Evolutionary conservation across 2,797 vertebrate genomes (phyloP), one percentile per base, ranked within the genome.

Genomic region (Manis crassicaudata): DNA sequence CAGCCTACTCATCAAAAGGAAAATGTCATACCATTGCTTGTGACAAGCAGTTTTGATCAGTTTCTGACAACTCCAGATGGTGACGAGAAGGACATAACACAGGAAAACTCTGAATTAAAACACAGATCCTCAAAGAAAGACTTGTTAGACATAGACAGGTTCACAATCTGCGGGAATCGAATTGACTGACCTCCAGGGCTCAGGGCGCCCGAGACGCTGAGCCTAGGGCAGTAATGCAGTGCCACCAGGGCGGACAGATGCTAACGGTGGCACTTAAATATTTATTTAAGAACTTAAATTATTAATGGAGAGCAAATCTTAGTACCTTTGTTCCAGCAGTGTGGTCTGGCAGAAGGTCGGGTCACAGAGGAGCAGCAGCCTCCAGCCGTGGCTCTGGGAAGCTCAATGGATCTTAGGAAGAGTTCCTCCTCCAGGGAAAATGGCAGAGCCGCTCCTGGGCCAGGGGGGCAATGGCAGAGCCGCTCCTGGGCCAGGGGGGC

Each of bases 151-250:
- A 99, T 99, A 96, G 99, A 99, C 98, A 99, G 99, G 97, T 99
- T 99, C 98, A 99, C 99, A 25, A 99, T 99, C 98, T 99, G 99
- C 73, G 99, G 99, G 87, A 99, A 99, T 98, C 99, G 99, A 94
- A 99, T 99, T 90, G 99, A 99, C 98, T 99, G 98, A 99, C 25
- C 1, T 89, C 90, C 43, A 93, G 16, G 37, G 89, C 97, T 94
- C 86, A 35, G 58, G 91, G 96, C 97, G 98, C 97, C 97, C 76
- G 96, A 86, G 94, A 97, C 95, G 97, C 97, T 89, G 94, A 96
- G 97, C 97, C 96, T 85, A 91, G 97, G 96, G 97, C 97, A 90
- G 97, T 97, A 95, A 76, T 56, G 94, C 50, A 21, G 54, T 40
- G 56, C 96, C 87, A 72, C 94, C 92, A 84, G 97, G 97, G 93